Percentiles rank a stretch among this genome's conserved stretches.
Conservation (phyloP, 1,140 invertebrate genomes). For the Solenopsis invicta region DNA sequence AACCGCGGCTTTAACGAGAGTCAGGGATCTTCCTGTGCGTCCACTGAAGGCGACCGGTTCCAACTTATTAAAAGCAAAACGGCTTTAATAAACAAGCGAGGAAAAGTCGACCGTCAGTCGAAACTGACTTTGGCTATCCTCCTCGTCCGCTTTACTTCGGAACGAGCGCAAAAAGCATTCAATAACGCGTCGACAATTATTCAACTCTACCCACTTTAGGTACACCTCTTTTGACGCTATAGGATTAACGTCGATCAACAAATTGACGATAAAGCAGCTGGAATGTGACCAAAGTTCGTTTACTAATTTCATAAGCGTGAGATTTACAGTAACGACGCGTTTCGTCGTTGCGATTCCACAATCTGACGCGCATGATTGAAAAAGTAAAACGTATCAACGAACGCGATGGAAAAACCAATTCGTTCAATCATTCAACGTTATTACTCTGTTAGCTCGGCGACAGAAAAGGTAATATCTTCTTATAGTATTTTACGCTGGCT, state of each 20-base stretch:
- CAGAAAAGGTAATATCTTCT: slow-evolving; percentile 14
- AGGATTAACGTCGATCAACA: background rate
- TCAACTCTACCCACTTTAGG: background rate
- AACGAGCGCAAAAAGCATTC: slow-evolving; percentile 61
- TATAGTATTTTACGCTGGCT: slow-evolving; percentile 36
- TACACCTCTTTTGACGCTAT: background rate
- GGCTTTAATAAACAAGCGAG: slow-evolving; percentile 80
- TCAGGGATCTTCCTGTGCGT: slow-evolving; percentile 53
- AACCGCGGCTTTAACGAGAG: slow-evolving; percentile 77
- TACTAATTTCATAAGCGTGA: background rate
- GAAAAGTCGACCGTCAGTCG: slow-evolving; percentile 43
- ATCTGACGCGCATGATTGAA: background rate
- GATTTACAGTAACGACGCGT: background rate
- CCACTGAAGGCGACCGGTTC: slow-evolving; percentile 73
- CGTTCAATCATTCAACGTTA: slow-evolving; percentile 18
- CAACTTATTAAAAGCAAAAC: slow-evolving; percentile 82
- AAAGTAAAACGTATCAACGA: background rate
- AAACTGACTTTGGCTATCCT: background rate
- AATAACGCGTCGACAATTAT: slow-evolving; percentile 29
- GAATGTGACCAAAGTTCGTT: background rate
- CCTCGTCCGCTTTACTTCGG: background rate
- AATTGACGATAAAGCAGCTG: background rate
- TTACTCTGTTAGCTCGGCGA: slow-evolving; percentile 18
- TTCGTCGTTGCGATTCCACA: background rate
- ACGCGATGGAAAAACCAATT: background rate